Percentiles rank a stretch among this genome's conserved stretches.
Evolutionary conservation across 2,113 vertebrate genomes (phyloP).

Genomic region (Xenotilapia longispinis): DNA sequence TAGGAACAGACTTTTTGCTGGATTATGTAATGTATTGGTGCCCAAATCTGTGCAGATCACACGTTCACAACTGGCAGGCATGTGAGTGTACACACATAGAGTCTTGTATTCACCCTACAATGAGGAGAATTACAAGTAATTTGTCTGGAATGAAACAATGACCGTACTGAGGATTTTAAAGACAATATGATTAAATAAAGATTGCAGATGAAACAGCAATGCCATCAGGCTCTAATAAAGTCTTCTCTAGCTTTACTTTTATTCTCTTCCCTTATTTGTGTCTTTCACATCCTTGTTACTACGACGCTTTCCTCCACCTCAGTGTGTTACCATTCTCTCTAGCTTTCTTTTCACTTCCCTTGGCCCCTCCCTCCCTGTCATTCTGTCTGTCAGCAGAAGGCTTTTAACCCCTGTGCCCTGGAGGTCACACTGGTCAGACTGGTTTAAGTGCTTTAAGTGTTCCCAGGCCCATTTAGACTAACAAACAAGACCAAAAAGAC

Average conservation of each 20-base stretch:
- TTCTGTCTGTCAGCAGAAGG: conserved; percentile 52
- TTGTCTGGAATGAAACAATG: neutral
- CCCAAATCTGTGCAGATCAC: neutral
- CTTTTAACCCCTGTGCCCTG: conserved; percentile 59
- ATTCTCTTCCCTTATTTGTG: neutral
- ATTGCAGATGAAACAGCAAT: neutral
- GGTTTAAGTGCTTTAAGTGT: conserved; percentile 64
- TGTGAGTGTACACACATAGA: neutral
- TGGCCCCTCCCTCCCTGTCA: neutral
- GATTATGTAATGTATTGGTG: neutral
- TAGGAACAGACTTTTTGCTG: neutral
- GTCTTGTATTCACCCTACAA: neutral
- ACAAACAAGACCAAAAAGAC: conserved; percentile 58
- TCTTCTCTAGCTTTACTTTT: neutral
- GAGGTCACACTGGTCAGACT: conserved; percentile 57
- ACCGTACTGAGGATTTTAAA: neutral
- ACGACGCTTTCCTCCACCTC: neutral
- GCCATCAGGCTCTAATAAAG: neutral
- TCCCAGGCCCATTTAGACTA: conserved; percentile 61
- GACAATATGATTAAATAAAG: neutral
- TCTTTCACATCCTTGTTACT: neutral
- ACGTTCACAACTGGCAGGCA: neutral
- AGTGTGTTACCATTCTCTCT: neutral
- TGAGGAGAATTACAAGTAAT: neutral
- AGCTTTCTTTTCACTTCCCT: neutral